Base-by-base conservation (phyloP, 1,140 invertebrate species). In the Hylyphantes graminicola region DNA sequence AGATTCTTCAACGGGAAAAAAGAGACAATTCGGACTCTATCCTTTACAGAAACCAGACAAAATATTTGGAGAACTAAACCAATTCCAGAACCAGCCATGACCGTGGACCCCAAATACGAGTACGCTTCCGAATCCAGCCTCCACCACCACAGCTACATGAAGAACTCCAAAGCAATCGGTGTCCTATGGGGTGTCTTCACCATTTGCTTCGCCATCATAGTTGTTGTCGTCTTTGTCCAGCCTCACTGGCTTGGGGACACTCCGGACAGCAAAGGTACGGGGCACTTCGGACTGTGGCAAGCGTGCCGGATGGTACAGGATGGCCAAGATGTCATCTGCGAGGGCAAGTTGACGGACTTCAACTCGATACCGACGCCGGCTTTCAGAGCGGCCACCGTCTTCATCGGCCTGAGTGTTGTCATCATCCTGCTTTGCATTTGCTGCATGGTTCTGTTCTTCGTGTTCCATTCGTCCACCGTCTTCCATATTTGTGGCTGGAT, bases 161-260 rank as follows among this genome's bases (percentile, higher is more conserved):
- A 97, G 88, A 98, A 98, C 92, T 97, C 96, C 67, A 96, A 97
- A 79, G 97, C 97, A 59, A 97, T 99, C 77, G 97, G 96, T 61
- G 96, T 99, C 17, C 91, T 98, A 65, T 99, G 98, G 98, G 97
- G 94, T 21, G 95, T 98, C 87, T 98, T 99, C 89, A 90, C 96
- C 75, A 95, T 98, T 88, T 98, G 97, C 90, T 98, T 97, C 90
- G 95, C 96, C 72, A 98, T 99, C 87, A 97, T 99, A 87, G 94
- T 94, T 78, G 93, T 97, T 80, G 96, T 99, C 17, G 95, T 96
- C 0, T 98, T 99, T 89, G 93, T 98, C 17, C 97, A 97, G 76
- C 97, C 97, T 9, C 97, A 99, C 90, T 99, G 97, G 92, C 95
- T 94, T 93, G 88, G 97, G 92, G 92, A 93, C 88, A 89, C 92